Percentiles rank a stretch among this genome's conserved stretches.
Evolutionary conservation across 2,888 invertebrate species (phyloP).

Genomic region (Griposia aprilina): DNA sequence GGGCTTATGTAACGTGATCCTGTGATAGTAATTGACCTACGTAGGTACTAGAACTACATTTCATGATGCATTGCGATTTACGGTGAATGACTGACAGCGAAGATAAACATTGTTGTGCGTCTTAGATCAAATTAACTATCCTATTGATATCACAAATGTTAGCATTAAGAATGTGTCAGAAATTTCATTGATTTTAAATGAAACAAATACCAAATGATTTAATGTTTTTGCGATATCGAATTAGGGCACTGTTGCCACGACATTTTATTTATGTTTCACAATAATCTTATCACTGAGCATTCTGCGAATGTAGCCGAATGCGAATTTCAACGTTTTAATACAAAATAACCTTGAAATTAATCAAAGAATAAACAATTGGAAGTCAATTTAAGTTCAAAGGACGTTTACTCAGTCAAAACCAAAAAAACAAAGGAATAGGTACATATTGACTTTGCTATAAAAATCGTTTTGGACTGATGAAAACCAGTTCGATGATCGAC

Average conservation of each 20-base stretch:
- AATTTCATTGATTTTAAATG: not conserved
- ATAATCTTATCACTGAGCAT: conserved; percentile 37
- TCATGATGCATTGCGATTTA: not conserved
- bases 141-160: not conserved
- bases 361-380: conserved; percentile 30
- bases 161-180: not conserved
- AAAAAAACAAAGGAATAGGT: conserved; percentile 22
- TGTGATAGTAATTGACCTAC: conserved; percentile 3
- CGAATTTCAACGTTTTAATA: conserved; percentile 16
- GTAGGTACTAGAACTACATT: not conserved
- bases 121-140: too few relatives aligned
- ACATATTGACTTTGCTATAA: not conserved
- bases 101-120: not conserved
- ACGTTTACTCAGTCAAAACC: conserved; percentile 7
- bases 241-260: conserved; percentile 20
- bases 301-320: conserved; percentile 19
- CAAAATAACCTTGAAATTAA: conserved; percentile 45
- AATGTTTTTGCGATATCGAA: conserved; percentile 17
- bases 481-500: conserved; percentile 12
- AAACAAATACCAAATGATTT: not conserved
- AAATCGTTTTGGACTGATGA: not conserved
- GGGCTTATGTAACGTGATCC: not conserved
- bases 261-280: conserved; percentile 18
- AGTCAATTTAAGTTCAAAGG: conserved; percentile 22
- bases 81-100: not conserved